A percentile compares a stretch with the other conserved stretches of the same genome.
These are phyloP conservation scores for Cinara cedri DNA, from an alignment of 2,888 invertebrate species.

Conservation along the genomic window DNA sequence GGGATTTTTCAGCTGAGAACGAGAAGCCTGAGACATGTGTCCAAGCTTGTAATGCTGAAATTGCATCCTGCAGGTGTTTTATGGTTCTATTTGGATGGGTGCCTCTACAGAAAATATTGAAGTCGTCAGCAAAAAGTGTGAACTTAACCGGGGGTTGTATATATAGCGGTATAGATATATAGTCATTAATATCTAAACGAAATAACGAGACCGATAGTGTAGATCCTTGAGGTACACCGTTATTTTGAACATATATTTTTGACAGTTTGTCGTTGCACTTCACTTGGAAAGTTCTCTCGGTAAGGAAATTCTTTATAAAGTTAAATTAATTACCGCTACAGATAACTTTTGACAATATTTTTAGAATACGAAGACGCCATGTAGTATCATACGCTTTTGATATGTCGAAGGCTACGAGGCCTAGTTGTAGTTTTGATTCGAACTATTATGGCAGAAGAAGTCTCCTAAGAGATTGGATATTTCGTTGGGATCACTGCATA, in stretches of 20 bases:
- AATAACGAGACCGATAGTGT: not conserved
- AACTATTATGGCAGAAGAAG: not conserved
- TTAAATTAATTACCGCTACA: not conserved
- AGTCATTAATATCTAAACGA: not conserved
- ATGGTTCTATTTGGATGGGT: not conserved
- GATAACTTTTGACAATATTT: not conserved
- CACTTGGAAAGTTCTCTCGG: not conserved
- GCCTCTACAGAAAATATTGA: constrained; percentile 2
- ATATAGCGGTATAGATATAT: not conserved
- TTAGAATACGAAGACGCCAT: not conserved
- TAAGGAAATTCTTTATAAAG: not conserved
- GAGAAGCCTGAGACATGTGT: not conserved
- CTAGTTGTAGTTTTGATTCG: constrained; percentile 5
- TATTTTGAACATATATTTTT: not conserved
- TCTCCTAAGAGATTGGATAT: not conserved
- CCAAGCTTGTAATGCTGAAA: not conserved
- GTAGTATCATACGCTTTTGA: not conserved
- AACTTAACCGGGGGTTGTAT: not conserved
- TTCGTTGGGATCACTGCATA: no score
- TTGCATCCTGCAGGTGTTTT: not conserved
- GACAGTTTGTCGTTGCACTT: not conserved
- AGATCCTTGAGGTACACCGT: not conserved
- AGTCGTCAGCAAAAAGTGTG: not conserved
- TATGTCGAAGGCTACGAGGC: constrained; percentile 1
- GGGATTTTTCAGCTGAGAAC: not conserved